phyloP scores from a whole-genome alignment of 2,113 vertebrate species.

The Eolophus roseicapilla region DNA sequence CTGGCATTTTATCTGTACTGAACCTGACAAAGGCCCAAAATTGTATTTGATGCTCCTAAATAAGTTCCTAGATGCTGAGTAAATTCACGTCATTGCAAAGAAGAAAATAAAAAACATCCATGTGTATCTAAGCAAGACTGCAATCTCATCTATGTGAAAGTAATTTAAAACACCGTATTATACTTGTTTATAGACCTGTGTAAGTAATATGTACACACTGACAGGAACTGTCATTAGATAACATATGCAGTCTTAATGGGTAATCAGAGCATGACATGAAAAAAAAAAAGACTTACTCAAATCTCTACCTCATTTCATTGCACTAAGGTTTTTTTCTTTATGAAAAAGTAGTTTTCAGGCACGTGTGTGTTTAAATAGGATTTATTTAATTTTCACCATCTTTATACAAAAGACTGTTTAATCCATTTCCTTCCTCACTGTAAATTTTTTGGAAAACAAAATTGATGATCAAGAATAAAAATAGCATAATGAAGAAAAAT shows the following conservation, averaged over 20 bases:
- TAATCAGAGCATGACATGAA: neutral
- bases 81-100: neutral
- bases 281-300: neutral
- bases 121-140: neutral
- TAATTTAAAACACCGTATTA: neutral
- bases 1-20: neutral
- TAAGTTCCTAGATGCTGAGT: neutral
- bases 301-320: neutral
- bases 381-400: neutral
- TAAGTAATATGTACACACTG: neutral
- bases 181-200: neutral
- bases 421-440: neutral
- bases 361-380: neutral
- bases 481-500: neutral
- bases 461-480: neutral
- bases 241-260: neutral
- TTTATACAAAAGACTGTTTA: neutral
- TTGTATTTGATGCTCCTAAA: neutral
- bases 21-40: neutral
- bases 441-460: neutral
- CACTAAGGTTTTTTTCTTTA: neutral
- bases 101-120: neutral
- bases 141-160: neutral
- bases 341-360: neutral
- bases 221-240: neutral